These are phyloP conservation scores for Rhagonycha lutea DNA, from an alignment of 2,888 invertebrate genomes.

Conservation along the genomic window DNA sequence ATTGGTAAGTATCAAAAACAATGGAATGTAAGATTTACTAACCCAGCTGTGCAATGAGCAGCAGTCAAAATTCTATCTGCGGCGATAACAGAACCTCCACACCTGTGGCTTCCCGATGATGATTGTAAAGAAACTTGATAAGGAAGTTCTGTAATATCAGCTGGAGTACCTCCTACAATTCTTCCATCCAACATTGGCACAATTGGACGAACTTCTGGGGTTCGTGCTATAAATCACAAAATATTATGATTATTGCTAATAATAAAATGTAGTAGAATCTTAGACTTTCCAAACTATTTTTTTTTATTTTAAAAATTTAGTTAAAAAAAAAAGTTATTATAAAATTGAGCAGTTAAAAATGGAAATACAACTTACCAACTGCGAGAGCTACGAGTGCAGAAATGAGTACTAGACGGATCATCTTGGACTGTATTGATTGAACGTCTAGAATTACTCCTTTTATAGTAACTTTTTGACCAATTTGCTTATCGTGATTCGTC, in stretches of 20 bases:
- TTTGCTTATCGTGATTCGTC: background rate
- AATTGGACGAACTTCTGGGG: background rate
- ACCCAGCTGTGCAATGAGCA: conserved; percentile 41
- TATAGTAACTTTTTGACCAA: background rate
- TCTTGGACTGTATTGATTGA: background rate
- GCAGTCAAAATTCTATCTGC: conserved; percentile 38
- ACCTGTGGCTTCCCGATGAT: conserved; percentile 35
- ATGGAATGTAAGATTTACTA: background rate
- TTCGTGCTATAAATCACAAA: background rate
- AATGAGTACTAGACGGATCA: background rate
- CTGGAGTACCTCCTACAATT: conserved; percentile 41
- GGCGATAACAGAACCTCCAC: conserved; percentile 41
- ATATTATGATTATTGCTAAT: background rate
- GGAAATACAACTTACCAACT: background rate
- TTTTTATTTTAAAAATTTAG: too few species aligned
- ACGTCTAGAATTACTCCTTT: background rate
- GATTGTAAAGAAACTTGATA: conserved; percentile 39
- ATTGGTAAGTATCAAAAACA: background rate
- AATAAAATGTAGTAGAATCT: background rate
- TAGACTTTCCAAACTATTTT: too few species aligned
- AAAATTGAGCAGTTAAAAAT: background rate
- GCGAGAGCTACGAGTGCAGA: background rate
- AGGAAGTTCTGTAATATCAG: conserved; percentile 38
- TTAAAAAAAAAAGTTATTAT: too few species aligned
- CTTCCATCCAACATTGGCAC: conserved; percentile 29